A percentile compares a stretch with the other conserved stretches of the same genome.
Conservation (phyloP, 2,113 vertebrate species). For the Sterrhoptilus dennistouni region DNA sequence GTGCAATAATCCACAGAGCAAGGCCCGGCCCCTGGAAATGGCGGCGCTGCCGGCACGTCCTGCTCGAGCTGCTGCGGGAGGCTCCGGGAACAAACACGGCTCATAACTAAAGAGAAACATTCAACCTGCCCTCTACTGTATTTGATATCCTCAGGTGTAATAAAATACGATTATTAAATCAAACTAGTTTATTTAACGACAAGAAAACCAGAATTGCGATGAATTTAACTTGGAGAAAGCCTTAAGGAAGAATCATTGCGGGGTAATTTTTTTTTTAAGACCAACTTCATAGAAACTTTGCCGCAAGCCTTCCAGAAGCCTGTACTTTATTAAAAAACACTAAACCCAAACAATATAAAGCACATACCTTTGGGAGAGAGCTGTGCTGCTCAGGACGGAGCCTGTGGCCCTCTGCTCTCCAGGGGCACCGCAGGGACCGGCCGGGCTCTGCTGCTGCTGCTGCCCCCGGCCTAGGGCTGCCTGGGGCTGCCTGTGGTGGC, state of each 20-base stretch:
- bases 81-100: background rate
- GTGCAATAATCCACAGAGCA: background rate
- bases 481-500: background rate
- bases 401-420: background rate
- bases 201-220: background rate
- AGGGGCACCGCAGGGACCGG: fast-evolving
- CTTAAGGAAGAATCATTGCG: background rate
- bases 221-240: background rate
- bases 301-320: background rate
- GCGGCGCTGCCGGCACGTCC: fast-evolving
- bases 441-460: too few species aligned
- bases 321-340: fast-evolving
- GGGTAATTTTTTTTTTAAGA: background rate
- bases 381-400: background rate
- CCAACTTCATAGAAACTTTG: background rate
- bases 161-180: background rate
- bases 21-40: background rate
- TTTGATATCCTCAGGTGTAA: background rate
- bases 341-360: background rate
- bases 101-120: background rate
- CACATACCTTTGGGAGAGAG: background rate
- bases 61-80: background rate
- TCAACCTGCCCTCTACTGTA: background rate
- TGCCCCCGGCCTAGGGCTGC: fast-evolving
- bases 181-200: background rate